These are phyloP conservation scores for Cenopis cana DNA, from an alignment of 2,888 invertebrate genomes.

Conservation along the genomic window DNA sequence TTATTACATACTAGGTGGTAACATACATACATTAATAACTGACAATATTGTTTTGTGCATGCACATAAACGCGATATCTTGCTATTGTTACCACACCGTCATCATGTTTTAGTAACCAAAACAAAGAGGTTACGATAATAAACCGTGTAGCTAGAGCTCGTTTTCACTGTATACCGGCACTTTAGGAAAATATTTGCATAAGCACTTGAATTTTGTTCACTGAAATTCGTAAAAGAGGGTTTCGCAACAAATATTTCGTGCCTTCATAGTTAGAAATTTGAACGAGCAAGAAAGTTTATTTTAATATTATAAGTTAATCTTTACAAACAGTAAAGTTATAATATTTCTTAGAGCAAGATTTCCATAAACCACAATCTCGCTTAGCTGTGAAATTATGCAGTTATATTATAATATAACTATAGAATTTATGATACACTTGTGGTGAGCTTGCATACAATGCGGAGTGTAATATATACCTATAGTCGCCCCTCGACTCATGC, in stretches of 20 bases:
- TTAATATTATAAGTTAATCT: background rate
- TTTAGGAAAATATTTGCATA: conserved; percentile 5
- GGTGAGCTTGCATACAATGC: too few species aligned
- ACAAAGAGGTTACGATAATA: conserved; percentile 33
- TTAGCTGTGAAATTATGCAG: background rate
- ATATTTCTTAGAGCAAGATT: too few species aligned
- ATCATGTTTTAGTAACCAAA: conserved; percentile 39
- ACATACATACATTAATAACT: too few species aligned
- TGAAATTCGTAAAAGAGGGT: too few species aligned
- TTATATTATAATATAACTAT: background rate
- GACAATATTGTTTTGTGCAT: background rate
- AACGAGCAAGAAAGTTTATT: background rate
- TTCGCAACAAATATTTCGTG: background rate
- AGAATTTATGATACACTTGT: too few species aligned
- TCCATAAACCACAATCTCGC: background rate
- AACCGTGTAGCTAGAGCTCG: conserved; percentile 4
- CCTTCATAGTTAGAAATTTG: background rate
- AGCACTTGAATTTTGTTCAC: background rate
- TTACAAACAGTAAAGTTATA: background rate
- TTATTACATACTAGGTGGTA: too few species aligned
- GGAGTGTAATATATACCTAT: too few species aligned
- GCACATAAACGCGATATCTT: conserved; percentile 12
- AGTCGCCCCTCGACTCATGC: background rate
- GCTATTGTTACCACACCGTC: conserved; percentile 22
- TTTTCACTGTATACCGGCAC: conserved; percentile 10